These are phyloP conservation scores for Anser cygnoides DNA, from an alignment of 2,113 vertebrate genomes.

Conservation along the genomic window DNA sequence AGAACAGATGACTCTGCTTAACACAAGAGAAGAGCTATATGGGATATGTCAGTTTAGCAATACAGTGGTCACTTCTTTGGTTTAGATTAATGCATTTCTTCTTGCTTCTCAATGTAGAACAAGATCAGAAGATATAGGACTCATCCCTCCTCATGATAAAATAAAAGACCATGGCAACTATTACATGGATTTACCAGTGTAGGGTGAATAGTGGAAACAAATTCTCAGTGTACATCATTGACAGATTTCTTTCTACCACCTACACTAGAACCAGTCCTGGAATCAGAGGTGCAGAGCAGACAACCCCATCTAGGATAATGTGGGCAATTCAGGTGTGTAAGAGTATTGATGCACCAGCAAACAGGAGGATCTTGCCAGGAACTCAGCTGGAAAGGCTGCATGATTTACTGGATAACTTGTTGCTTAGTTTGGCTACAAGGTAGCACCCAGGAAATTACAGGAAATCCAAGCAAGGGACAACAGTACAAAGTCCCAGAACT, in stretches of 20 bases:
- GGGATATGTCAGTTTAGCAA: not conserved
- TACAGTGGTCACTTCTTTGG: not conserved
- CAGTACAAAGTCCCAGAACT: fast-evolving
- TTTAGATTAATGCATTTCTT: not conserved
- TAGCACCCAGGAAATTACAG: not conserved
- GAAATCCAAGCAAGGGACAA: not conserved
- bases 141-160: not conserved
- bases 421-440: fast-evolving
- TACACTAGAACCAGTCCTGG: not conserved
- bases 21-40: not conserved
- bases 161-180: not conserved
- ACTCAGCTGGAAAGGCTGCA: fast-evolving
- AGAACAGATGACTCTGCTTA: not conserved
- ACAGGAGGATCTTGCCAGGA: not conserved
- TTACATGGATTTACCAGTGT: not conserved
- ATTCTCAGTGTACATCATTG: not conserved
- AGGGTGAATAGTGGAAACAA: not conserved
- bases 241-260: not conserved
- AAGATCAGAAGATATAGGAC: not conserved
- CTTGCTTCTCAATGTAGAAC: not conserved
- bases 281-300: not conserved
- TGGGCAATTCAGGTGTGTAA: not conserved
- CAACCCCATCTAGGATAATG: fast-evolving
- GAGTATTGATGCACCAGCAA: not conserved
- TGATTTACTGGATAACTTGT: not conserved